These are phyloP conservation scores for Strix aluco DNA, from an alignment of 2,113 vertebrate genomes.

Conservation along the genomic window DNA sequence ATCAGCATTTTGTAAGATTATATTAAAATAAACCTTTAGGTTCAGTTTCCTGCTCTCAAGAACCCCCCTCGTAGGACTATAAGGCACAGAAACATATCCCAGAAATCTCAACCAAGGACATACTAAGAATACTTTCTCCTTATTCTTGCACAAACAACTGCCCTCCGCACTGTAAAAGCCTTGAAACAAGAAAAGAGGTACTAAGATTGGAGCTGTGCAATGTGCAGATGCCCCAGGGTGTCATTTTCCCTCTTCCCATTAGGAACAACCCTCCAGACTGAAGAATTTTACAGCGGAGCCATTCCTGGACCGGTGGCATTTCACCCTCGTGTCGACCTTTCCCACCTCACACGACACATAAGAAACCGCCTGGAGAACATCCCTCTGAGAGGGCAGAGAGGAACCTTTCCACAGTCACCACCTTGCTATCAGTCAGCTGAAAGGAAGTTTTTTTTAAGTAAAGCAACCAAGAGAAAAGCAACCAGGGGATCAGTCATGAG, in stretches of 20 bases:
- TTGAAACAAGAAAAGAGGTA: not conserved
- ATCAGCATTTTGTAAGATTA: not conserved
- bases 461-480: not conserved
- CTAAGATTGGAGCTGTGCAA: not conserved
- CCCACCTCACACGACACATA: not conserved
- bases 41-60: not conserved
- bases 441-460: not conserved
- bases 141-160: not conserved
- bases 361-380: fast-evolving
- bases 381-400: not conserved
- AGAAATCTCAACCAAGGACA: not conserved
- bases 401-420: not conserved
- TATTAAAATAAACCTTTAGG: not conserved
- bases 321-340: not conserved
- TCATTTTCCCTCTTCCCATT: not conserved
- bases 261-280: not conserved
- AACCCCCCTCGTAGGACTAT: fast-evolving
- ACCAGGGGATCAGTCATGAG: not conserved
- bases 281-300: not conserved
- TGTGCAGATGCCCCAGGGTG: fast-evolving
- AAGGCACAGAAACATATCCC: not conserved
- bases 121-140: not conserved
- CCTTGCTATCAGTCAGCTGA: fast-evolving
- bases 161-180: fast-evolving
- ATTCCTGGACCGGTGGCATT: fast-evolving